phyloP scores from a whole-genome alignment of 2,888 invertebrate species.

The Netelia virgata region DNA sequence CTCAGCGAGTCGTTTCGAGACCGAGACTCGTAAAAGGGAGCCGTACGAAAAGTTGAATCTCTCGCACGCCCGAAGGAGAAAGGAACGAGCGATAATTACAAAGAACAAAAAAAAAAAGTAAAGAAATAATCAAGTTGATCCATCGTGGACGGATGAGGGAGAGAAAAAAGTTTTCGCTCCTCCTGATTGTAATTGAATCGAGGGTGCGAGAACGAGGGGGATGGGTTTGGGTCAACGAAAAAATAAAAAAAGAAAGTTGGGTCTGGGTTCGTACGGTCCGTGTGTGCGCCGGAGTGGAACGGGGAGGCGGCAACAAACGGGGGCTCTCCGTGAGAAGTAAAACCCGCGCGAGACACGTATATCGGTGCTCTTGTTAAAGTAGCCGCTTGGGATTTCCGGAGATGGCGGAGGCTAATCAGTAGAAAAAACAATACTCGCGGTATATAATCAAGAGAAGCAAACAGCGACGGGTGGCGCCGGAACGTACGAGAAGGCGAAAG shows the following conservation, averaged over 20 bases:
- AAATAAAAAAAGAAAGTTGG: slow-evolving; percentile 17
- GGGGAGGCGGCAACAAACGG: slow-evolving; percentile 28
- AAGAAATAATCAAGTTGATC: slow-evolving; percentile 33
- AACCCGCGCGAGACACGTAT: neutral
- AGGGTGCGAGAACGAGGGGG: slow-evolving; percentile 35
- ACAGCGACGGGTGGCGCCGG: slow-evolving; percentile 45
- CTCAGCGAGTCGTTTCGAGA: too few species aligned
- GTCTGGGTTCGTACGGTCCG: slow-evolving; percentile 11
- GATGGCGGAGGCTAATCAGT: slow-evolving; percentile 59
- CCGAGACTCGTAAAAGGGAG: too few species aligned
- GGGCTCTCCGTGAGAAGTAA: neutral
- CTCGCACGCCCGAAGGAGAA: neutral
- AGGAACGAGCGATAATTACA: slow-evolving; percentile 50
- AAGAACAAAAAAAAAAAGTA: slow-evolving; percentile 39
- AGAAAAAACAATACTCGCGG: slow-evolving; percentile 69
- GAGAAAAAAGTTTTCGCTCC: slow-evolving; percentile 50
- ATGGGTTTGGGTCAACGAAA: slow-evolving; percentile 27
- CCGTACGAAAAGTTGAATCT: neutral
- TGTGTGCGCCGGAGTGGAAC: slow-evolving; percentile 27
- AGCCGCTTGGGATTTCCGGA: slow-evolving; percentile 65
- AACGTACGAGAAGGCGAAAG: neutral
- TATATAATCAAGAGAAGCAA: slow-evolving; percentile 69
- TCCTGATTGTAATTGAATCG: slow-evolving; percentile 66
- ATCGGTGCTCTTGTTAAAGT: slow-evolving; percentile 61
- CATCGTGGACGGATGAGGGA: slow-evolving; percentile 27